Base-by-base conservation (phyloP, 2,888 invertebrate species). In the Mimas tiliae region DNA sequence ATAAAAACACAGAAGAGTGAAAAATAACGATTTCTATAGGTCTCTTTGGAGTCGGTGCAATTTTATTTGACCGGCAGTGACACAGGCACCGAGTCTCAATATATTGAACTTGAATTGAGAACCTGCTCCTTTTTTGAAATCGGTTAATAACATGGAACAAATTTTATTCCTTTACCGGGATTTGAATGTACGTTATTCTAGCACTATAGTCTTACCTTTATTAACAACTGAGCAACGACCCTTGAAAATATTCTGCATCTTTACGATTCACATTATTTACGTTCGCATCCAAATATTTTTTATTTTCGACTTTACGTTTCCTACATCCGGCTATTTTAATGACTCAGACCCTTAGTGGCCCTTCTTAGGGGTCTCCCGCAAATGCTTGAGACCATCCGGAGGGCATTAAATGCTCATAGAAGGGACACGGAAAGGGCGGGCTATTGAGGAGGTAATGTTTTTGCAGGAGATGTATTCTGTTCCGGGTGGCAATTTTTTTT, bases 361-460 rank as follows among this genome's bases (percentile, higher is more conserved):
- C 72, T 69, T 51, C 65, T 68, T 67, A 66, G 66, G 75, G 70
- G 69, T 72, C 72, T 71, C 27, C 27, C 71, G 73, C 70, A 63
- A 65, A 42, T 65, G 45, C 53, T 66, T 58, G 38, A 42, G 58
- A 12, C 38, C 58, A 58, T 82, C 79, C 81, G 75, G 47, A 58
- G 58, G 42, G 72, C 71, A 76, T 84, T 84, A 84, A 82, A 82
- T 75, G 71, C 74, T 75, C 79, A 71, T 71, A 74, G 72, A 72
- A 21, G n/a, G 74, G 78, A 85, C 84, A 86, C 66, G 78, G 76
- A 82, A 82, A 75, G 78, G 85, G 85, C 80, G 83, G 77, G 72
- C 71, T 72, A 72, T 72, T 69, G 75, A 74, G 72, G 47, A 58
- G 45, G 48, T 47, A 58, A 58, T 65, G 65, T 58, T 65, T 21